Evolutionary conservation across 2,797 vertebrate genomes (phyloP), one percentile per base, ranked within the genome.

Genomic region (Myoxocephalus aenaeus): DNA sequence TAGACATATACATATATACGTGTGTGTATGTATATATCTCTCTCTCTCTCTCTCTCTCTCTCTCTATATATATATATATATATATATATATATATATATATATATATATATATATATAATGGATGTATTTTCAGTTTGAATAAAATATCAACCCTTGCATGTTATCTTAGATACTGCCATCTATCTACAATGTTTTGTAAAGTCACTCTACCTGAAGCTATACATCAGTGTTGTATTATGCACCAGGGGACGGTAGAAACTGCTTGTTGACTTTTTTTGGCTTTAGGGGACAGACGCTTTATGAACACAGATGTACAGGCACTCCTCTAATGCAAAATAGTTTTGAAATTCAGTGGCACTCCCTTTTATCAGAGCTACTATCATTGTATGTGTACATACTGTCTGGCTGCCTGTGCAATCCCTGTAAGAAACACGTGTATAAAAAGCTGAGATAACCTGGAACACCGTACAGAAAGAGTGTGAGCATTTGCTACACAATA

Each of bases 261-360:
- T 4, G n/a, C 59, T 70, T 72, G 73, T 59, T 87, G 78, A 72
- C 78, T 46, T 77, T 86, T 57, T 80, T 75, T 81, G 75, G 66
- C 81, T 87, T 29, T 65, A 68, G 84, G 81, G 80, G 81, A 83
- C 79, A 86, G 46, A 69, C 32, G 20, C 81, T 56, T 78, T 72
- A 79, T 70, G 71, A 85, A 77, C 67, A 65, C 79, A 77, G 58
- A 59, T 80, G 46, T 57, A 78, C 66, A 69, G 67, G 32, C 72
- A 61, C 72, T 81, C 18, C 72, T 81, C 18, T 58, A 59, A 81
- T 72, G 74, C 65, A 77, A 66, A 70, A 59, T 14, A 53, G 68
- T 64, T 61, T 22, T 40, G 53, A 73, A 69, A 6, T 82, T 64
- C 46, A 73, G 48, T 65, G 51, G 48, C 64, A 59, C 51, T 85